Percentiles rank a stretch among this genome's conserved stretches.
Evolutionary conservation across 2,888 invertebrate genomes (phyloP).

Genomic region (Noctua fimbriata): DNA sequence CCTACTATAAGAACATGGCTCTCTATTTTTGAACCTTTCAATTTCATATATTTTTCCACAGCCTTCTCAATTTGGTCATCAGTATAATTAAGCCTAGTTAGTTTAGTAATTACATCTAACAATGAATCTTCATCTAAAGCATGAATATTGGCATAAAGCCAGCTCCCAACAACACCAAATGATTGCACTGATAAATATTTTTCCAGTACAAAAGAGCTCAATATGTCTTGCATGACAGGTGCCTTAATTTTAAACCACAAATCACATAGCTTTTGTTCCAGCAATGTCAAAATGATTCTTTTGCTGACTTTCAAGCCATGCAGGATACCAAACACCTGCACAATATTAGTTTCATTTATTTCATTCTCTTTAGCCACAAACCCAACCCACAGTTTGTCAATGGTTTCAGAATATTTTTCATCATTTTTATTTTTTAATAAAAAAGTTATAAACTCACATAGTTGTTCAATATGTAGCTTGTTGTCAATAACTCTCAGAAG

Average conservation of each 20-base stretch:
- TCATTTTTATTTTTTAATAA: slow-evolving; percentile 87
- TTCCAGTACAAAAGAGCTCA: slow-evolving; percentile 82
- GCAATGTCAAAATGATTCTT: slow-evolving; percentile 88
- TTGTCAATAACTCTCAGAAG: slow-evolving; percentile 91
- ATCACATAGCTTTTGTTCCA: slow-evolving; percentile 90
- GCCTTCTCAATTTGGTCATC: slow-evolving; percentile 90
- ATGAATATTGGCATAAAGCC: slow-evolving; percentile 91
- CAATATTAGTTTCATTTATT: slow-evolving; percentile 90
- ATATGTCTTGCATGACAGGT: slow-evolving; percentile 86
- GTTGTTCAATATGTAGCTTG: slow-evolving; percentile 89
- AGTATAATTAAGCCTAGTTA: slow-evolving; percentile 89
- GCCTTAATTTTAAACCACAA: slow-evolving; percentile 90
- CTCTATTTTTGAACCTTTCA: slow-evolving; percentile 85
- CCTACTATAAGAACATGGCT: slow-evolving; percentile 90
- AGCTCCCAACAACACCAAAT: slow-evolving; percentile 85
- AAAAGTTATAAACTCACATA: slow-evolving; percentile 90
- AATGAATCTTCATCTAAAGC: slow-evolving; percentile 90
- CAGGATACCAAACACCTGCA: slow-evolving; percentile 89
- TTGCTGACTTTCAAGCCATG: slow-evolving; percentile 91
- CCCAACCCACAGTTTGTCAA: slow-evolving; percentile 93
- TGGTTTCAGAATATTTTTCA: slow-evolving; percentile 86
- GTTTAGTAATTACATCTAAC: slow-evolving; percentile 88
- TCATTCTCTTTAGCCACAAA: slow-evolving; percentile 90
- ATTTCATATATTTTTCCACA: slow-evolving; percentile 91
- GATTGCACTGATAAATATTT: slow-evolving; percentile 84